Conservation (phyloP, 2,888 invertebrate species). For the Mesochorus sp. region DNA sequence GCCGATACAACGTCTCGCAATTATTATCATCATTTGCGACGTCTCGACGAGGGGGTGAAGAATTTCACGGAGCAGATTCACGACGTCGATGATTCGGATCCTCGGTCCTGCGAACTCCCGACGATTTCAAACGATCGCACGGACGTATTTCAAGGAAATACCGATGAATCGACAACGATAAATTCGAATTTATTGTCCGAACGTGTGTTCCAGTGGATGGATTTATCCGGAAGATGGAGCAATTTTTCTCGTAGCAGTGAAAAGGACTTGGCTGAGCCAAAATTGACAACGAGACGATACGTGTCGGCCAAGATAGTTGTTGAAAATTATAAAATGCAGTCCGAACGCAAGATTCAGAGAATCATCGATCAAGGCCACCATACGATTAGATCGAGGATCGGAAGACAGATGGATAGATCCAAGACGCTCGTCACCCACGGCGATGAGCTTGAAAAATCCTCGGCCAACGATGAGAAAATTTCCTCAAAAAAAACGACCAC, state of each 20-base stretch:
- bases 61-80: slow-evolving; percentile 34
- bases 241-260: slow-evolving; percentile 53
- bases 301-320: slow-evolving; percentile 45
- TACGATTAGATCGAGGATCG: neutral
- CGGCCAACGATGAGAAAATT: neutral
- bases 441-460: neutral
- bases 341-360: slow-evolving; percentile 49
- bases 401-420: slow-evolving; percentile 23
- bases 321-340: slow-evolving; percentile 67
- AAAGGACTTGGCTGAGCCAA: neutral
- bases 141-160: slow-evolving; percentile 28
- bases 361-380: neutral
- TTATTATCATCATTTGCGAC: too few species aligned
- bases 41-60: slow-evolving; percentile 46
- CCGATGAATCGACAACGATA: neutral
- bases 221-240: slow-evolving; percentile 86
- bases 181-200: slow-evolving; percentile 84
- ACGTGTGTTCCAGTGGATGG: slow-evolving; percentile 91
- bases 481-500: neutral
- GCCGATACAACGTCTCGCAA: slow-evolving; percentile 8
- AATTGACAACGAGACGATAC: slow-evolving; percentile 35
- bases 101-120: slow-evolving; percentile 3
- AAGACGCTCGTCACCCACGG: too few species aligned
- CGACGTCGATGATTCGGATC: slow-evolving; percentile 2
- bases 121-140: slow-evolving; percentile 1